Conservation (phyloP, 2,797 vertebrate species). For the Hemibagrus guttatus region DNA sequence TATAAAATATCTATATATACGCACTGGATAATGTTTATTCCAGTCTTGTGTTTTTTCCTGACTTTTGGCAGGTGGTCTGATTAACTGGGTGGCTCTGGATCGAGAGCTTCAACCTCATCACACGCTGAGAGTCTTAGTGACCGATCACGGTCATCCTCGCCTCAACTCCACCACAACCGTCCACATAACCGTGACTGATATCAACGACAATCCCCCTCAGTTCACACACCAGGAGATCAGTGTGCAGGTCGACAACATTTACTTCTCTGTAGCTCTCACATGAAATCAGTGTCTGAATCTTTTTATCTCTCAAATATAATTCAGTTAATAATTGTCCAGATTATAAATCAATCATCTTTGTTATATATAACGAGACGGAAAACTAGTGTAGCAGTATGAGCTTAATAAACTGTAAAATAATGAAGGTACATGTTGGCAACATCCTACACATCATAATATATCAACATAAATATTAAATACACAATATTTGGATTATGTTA, state of each 20-base stretch:
- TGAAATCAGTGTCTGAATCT: not conserved
- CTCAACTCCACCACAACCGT: slow-evolving; percentile 78
- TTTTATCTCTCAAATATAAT: not conserved
- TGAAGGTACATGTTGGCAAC: not conserved
- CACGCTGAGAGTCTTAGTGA: slow-evolving; percentile 81
- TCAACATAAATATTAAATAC: not conserved
- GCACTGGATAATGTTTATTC: not conserved
- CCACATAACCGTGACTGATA: slow-evolving; percentile 78
- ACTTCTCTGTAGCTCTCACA: not conserved
- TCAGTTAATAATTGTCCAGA: not conserved
- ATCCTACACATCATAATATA: not conserved
- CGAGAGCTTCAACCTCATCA: slow-evolving; percentile 81
- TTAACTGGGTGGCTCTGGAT: slow-evolving; percentile 86
- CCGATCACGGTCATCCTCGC: slow-evolving; percentile 81
- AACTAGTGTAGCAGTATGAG: not conserved
- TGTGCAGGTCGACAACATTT: slow-evolving; percentile 72
- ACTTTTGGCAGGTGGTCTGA: slow-evolving; percentile 79
- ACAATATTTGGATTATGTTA: no score
- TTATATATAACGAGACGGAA: not conserved
- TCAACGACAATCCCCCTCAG: slow-evolving; percentile 85
- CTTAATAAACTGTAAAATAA: not conserved
- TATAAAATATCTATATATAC: no score
- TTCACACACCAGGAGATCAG: slow-evolving; percentile 80
- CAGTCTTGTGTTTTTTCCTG: not conserved
- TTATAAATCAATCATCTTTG: not conserved